Evolutionary conservation across 2,113 vertebrate species (phyloP).

Genomic region (Balaeniceps rex): DNA sequence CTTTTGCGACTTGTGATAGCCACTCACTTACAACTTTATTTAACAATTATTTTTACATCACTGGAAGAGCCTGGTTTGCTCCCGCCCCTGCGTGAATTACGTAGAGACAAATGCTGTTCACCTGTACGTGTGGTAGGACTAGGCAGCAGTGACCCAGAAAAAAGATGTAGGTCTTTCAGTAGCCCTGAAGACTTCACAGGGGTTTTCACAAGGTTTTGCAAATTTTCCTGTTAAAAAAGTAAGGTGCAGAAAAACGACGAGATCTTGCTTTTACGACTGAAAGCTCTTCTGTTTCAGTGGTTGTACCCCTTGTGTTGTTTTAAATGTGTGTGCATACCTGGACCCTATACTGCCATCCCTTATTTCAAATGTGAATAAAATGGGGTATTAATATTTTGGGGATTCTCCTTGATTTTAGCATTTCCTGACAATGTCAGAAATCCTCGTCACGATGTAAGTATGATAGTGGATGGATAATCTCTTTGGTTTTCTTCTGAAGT

Average conservation of each 20-base stretch:
- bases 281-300: not conserved
- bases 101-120: not conserved
- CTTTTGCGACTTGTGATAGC: not conserved
- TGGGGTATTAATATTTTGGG: not conserved
- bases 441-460: rapidly evolving
- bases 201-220: not conserved
- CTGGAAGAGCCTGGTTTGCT: not conserved
- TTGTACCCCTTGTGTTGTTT: not conserved
- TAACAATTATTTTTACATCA: not conserved
- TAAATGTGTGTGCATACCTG: not conserved
- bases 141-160: not conserved
- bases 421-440: not conserved
- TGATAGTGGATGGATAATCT: not conserved
- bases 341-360: not conserved
- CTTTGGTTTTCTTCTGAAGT: not conserved
- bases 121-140: not conserved
- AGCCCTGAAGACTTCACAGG: not conserved
- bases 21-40: not conserved
- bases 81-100: not conserved
- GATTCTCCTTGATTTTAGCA: not conserved
- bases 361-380: not conserved
- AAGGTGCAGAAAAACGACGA: not conserved
- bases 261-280: not conserved
- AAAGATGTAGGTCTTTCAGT: not conserved
- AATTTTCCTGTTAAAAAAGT: not conserved